Conservation (phyloP, 1,140 invertebrate species). For the Drosophila repletoides region DNA sequence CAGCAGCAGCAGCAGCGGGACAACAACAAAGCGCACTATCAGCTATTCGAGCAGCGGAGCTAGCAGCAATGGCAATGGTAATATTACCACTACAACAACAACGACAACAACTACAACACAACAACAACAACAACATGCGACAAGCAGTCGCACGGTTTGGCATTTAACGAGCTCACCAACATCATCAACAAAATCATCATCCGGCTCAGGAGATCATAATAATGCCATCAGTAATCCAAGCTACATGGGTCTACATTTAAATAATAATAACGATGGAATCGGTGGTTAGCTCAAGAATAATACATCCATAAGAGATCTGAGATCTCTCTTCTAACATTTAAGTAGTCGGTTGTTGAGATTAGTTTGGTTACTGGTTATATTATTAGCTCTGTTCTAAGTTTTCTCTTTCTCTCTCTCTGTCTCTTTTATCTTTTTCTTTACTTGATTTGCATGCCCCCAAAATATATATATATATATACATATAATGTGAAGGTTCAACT, state of each 20-base stretch:
- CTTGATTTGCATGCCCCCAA: conserved; percentile 45
- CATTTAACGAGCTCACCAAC: conserved; percentile 74
- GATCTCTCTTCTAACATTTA: conserved; percentile 7
- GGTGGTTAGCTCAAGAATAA: conserved; percentile 57
- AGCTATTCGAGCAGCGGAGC: conserved; percentile 66
- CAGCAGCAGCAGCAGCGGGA: conserved; percentile 25
- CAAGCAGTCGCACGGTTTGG: conserved; percentile 79
- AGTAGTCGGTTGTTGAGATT: conserved; percentile 1
- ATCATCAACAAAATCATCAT: conserved; percentile 70
- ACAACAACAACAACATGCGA: conserved; percentile 50
- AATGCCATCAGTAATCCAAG: conserved; percentile 82
- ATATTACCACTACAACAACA: conserved; percentile 43
- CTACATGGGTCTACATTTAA: conserved; percentile 79
- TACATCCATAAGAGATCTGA: conserved; percentile 11
- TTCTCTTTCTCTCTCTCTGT: background rate
- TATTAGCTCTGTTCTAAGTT: no score
- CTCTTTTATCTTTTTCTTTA: conserved; percentile 13
- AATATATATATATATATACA: background rate
- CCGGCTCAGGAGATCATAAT: conserved; percentile 62
- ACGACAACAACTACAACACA: conserved; percentile 42
- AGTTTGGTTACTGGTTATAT: conserved; percentile 15
- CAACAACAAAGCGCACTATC: conserved; percentile 39
- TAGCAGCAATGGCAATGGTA: conserved; percentile 77
- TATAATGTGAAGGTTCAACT: conserved; percentile 55
- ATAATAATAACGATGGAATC: conserved; percentile 80